phyloP scores from a whole-genome alignment of 2,888 invertebrate genomes.

The Camponotus fellah region DNA sequence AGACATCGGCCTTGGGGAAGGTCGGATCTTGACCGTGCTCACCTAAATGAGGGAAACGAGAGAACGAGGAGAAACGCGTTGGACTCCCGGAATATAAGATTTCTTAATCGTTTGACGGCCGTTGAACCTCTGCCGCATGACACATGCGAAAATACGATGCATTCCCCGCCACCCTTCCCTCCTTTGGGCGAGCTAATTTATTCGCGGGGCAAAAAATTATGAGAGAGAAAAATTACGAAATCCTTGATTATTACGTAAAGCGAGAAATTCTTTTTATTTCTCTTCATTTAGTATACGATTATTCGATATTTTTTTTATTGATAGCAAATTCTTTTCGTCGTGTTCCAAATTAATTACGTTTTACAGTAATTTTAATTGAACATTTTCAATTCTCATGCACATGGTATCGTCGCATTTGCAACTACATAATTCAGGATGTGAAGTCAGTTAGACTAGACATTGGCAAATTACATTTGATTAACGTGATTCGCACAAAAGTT shows the following conservation, averaged over 20 bases:
- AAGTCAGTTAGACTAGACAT: slow-evolving; percentile 34
- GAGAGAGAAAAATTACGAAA: neutral
- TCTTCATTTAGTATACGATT: neutral
- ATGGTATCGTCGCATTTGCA: neutral
- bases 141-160: neutral
- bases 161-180: neutral
- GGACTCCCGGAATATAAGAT: slow-evolving; percentile 37
- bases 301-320: neutral
- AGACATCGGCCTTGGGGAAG: slow-evolving; percentile 74
- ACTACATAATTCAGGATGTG: slow-evolving; percentile 28
- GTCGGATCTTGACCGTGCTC: slow-evolving; percentile 71
- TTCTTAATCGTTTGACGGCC: slow-evolving; percentile 47
- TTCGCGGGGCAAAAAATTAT: neutral
- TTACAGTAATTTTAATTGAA: slow-evolving; percentile 21
- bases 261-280: neutral
- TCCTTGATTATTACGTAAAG: neutral
- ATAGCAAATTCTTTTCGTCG: neutral
- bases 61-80: slow-evolving; percentile 38
- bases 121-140: slow-evolving; percentile 10
- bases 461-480: slow-evolving; percentile 32
- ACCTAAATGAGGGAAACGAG: slow-evolving; percentile 53
- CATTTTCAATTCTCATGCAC: slow-evolving; percentile 3
- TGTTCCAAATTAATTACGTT: neutral
- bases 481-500: slow-evolving; percentile 26
- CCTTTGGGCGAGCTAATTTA: neutral